Evolutionary conservation across 2,888 invertebrate species (phyloP).

Genomic region (Caenorhabditis sp.): DNA sequence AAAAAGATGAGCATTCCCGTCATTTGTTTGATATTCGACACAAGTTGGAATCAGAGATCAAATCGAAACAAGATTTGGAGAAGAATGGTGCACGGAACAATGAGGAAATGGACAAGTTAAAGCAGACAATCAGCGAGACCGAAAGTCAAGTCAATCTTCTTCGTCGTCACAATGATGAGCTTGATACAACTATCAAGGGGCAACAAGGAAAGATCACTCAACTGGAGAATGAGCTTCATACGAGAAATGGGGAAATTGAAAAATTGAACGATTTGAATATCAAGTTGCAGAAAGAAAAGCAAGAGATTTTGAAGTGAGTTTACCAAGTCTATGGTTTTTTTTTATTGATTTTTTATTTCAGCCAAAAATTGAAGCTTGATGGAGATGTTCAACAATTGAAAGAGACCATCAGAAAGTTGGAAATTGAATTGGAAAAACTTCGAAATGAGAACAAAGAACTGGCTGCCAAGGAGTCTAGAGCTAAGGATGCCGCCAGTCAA

Average conservation of each 20-base stretch:
- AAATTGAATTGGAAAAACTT: conserved; percentile 65
- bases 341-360: neutral
- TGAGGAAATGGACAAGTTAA: conserved; percentile 65
- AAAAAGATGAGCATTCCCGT: conserved; percentile 63
- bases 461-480: conserved; percentile 53
- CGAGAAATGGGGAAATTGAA: conserved; percentile 63
- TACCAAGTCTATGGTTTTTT: neutral
- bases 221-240: conserved; percentile 65
- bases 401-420: conserved; percentile 65
- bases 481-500: conserved; percentile 57
- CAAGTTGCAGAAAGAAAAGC: conserved; percentile 66
- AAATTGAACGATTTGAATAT: conserved; percentile 66
- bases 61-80: conserved; percentile 46
- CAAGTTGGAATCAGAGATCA: conserved; percentile 59
- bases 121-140: conserved; percentile 59
- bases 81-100: conserved; percentile 52
- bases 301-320: conserved; percentile 61
- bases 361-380: conserved; percentile 64
- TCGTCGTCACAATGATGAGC: conserved; percentile 67
- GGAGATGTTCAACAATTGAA: conserved; percentile 58
- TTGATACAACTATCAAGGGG: conserved; percentile 68
- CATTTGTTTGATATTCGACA: conserved; percentile 62
- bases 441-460: conserved; percentile 58
- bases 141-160: conserved; percentile 64
- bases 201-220: conserved; percentile 66